Evolutionary conservation across 37 sponge, comb jelly and placozoan species (phyloP), one percentile per base, ranked within the genome.

Genomic region (Axinella damicornis): DNA sequence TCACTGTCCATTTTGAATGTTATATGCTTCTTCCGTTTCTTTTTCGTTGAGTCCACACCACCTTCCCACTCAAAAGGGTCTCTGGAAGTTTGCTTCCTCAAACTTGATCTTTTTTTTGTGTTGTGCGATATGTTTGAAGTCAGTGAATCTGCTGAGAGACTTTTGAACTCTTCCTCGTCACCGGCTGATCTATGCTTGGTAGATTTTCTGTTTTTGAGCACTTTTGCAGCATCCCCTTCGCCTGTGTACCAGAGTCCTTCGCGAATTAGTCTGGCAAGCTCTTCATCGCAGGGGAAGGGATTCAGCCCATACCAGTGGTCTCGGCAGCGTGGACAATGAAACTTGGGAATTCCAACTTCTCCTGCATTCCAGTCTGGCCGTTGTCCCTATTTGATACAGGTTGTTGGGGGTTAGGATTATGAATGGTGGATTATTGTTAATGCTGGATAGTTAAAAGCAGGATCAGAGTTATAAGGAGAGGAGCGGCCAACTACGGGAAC

Each of bases 261-360:
- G 18, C 82, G 37, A 17, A 83, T 87, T 34, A 94, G 81, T 53
- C 91, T 58, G 0, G 92, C 92, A 30, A 85, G 74, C 62, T 91
- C 92, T 27, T 95, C 95, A 41, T 95, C 92, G 34, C 95, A 95
- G 4, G 92, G 95, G 31, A 65, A 77, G 40, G 82, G 41, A 0
- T 87, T 91, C 21, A 95, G 53, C 21, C 92, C 92, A 38, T 95
- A 95, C 89, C 89, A 95, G 76, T 91, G 95, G 62, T 95, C 95
- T 36, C 92, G 39, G 41, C 95, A 95, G 2, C 95, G 82, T 19
- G 87, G 87, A 40, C 95, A 95, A 63, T 95, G 95, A 52, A 91
- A 95, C 28, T 58, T 59, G 22, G 95, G 92, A 9, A 88, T 89
- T 35, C 64, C 80, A 22, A 87, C 77, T 24, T 89, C 92, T 27